phyloP scores from a whole-genome alignment of 2,113 vertebrate species.

The Dromiciops gliroides region DNA sequence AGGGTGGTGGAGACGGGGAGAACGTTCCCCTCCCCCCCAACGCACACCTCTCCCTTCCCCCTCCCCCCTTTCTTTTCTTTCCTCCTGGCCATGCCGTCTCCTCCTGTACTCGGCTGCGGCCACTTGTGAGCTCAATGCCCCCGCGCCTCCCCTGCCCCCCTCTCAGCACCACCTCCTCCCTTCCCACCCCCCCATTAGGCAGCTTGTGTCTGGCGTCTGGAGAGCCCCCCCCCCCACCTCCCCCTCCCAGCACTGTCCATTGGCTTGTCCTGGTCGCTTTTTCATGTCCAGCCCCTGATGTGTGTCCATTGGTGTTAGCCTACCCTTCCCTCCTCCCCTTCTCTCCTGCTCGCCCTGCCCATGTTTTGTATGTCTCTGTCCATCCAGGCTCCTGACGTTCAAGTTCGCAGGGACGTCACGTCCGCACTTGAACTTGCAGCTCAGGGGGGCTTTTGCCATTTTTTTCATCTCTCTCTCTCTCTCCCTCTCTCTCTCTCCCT shows the following conservation, averaged over 20 bases:
- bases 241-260: slow-evolving; percentile 83
- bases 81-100: slow-evolving; percentile 61
- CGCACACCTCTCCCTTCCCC: background rate
- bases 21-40: slow-evolving; percentile 43
- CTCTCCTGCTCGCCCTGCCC: slow-evolving; percentile 96
- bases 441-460: slow-evolving; percentile 99
- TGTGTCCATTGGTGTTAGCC: slow-evolving; percentile 99
- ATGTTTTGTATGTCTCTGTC: slow-evolving; percentile 99
- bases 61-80: slow-evolving; percentile 64
- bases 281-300: slow-evolving; percentile 98
- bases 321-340: slow-evolving; percentile 95
- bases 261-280: slow-evolving; percentile 90
- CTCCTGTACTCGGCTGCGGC: slow-evolving; percentile 66
- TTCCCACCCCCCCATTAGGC: slow-evolving; percentile 71
- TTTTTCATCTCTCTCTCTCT: slow-evolving; percentile 90
- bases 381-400: slow-evolving; percentile 99
- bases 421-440: slow-evolving; percentile 99
- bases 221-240: slow-evolving; percentile 81
- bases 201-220: slow-evolving; percentile 76
- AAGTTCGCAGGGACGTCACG: slow-evolving; percentile 99
- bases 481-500: slow-evolving; percentile 49
- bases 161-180: slow-evolving; percentile 29
- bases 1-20: slow-evolving; percentile 25
- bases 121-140: slow-evolving; percentile 73
- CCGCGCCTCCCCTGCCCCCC: slow-evolving; percentile 72